These are phyloP conservation scores for Struthio camelus DNA, from an alignment of 2,113 vertebrate genomes.

Conservation along the genomic window DNA sequence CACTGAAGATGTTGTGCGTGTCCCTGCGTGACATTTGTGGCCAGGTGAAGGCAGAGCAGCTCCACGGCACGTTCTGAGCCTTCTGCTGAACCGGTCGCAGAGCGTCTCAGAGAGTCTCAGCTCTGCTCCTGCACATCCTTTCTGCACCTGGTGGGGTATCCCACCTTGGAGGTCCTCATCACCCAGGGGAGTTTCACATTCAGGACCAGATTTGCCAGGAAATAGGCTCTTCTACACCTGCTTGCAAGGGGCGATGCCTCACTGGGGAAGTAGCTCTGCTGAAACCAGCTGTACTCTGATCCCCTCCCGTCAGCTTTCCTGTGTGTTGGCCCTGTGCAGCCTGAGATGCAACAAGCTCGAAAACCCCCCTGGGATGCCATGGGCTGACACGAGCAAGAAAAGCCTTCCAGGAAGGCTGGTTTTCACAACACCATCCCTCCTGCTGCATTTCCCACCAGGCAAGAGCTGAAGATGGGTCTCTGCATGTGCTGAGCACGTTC, in stretches of 20 bases:
- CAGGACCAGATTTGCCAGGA: background rate
- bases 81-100: background rate
- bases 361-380: background rate
- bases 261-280: background rate
- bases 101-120: fast-evolving
- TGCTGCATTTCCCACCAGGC: background rate
- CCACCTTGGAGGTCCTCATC: too few species aligned
- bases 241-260: background rate
- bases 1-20: background rate
- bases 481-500: background rate
- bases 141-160: fast-evolving
- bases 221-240: background rate
- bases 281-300: background rate
- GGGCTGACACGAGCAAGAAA: background rate
- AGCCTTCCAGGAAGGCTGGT: background rate
- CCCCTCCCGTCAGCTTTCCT: background rate
- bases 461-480: background rate
- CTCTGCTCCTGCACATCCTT: fast-evolving
- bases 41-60: background rate
- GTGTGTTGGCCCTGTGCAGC: background rate
- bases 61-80: background rate
- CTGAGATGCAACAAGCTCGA: background rate
- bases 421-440: background rate
- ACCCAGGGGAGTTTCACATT: too few species aligned
- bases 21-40: background rate